phyloP scores from a whole-genome alignment of 2,113 vertebrate genomes.

The Pogonocichla stellata region DNA sequence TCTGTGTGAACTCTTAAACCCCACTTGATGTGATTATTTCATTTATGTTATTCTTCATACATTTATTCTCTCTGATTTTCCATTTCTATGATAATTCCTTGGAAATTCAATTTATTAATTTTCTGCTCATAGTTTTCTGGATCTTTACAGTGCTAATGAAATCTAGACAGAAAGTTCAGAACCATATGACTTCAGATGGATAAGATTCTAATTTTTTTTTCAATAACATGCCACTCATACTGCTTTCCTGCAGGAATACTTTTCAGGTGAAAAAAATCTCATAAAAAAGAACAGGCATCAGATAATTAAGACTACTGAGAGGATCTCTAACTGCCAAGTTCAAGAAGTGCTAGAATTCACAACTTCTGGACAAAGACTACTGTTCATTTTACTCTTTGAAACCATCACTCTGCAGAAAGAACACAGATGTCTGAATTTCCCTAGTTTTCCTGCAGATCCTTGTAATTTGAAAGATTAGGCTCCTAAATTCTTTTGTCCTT shows the following conservation, averaged over 20 bases:
- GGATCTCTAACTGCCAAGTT: not conserved
- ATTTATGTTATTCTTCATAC: not conserved
- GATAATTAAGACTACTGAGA: not conserved
- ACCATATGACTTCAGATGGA: not conserved
- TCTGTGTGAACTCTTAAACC: not conserved
- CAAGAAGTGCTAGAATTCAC: not conserved
- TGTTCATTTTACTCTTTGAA: not conserved
- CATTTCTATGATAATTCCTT: not conserved
- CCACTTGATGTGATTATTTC: not conserved
- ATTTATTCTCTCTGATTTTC: not conserved
- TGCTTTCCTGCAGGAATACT: not conserved
- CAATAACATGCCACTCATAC: not conserved
- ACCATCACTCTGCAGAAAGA: not conserved
- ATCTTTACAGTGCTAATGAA: not conserved
- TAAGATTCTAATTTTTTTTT: not conserved
- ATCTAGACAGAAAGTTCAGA: not conserved
- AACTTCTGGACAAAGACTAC: not conserved
- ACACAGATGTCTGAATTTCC: not conserved
- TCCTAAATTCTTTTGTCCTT: not conserved
- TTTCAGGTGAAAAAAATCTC: not conserved
- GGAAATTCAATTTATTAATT: not conserved
- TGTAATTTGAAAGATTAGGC: not conserved
- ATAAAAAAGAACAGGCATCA: not conserved
- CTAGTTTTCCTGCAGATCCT: not conserved
- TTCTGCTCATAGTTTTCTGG: not conserved